These are phyloP conservation scores for Panthera leo DNA, from an alignment of 2,113 vertebrate species.

Conservation along the genomic window DNA sequence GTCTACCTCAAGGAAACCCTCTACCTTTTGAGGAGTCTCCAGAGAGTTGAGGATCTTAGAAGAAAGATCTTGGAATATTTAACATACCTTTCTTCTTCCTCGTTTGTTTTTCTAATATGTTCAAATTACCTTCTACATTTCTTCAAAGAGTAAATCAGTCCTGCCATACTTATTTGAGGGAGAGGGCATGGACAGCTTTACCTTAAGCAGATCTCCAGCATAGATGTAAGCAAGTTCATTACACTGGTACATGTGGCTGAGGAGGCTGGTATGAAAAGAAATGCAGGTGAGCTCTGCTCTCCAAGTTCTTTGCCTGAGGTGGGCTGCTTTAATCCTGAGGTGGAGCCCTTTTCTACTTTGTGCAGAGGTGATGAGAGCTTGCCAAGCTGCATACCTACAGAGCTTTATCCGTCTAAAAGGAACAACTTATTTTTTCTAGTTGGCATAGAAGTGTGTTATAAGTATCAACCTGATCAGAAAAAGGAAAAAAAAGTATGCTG, in stretches of 20 bases:
- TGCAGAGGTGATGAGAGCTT: not conserved
- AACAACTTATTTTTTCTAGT: not conserved
- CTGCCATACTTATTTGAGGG: not conserved
- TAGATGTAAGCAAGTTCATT: not conserved
- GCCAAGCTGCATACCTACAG: not conserved
- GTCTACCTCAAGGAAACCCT: not conserved
- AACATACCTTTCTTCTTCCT: not conserved
- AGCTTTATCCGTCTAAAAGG: not conserved
- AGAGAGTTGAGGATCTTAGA: not conserved
- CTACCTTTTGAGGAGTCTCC: not conserved
- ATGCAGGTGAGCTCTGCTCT: not conserved
- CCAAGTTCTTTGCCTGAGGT: not conserved
- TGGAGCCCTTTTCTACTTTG: not conserved
- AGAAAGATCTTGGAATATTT: not conserved
- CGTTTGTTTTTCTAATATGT: not conserved
- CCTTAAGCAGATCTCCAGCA: not conserved
- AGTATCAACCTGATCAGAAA: not conserved
- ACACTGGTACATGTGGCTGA: fast-evolving
- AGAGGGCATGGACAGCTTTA: not conserved
- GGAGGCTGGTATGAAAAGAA: fast-evolving
- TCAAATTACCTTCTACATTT: not conserved
- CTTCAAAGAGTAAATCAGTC: not conserved
- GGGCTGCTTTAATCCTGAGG: not conserved
- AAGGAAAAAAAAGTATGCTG: not conserved
- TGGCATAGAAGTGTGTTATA: not conserved